Evolutionary conservation across 2,113 vertebrate species (phyloP).

Genomic region (Naja naja): DNA sequence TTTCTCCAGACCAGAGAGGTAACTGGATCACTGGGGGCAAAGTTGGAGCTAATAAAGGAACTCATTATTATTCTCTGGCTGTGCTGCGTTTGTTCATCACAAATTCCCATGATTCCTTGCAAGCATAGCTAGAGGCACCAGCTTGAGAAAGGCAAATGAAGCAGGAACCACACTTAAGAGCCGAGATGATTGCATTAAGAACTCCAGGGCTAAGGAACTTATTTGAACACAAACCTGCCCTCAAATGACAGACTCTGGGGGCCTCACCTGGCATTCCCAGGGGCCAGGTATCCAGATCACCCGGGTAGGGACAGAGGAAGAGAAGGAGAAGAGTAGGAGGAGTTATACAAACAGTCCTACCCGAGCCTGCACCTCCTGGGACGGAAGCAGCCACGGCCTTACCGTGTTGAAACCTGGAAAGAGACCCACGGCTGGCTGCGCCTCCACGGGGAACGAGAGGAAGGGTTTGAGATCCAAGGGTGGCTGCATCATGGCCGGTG

Average conservation of each 20-base stretch:
- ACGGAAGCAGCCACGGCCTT: slow-evolving; percentile 48
- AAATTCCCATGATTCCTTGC: not conserved
- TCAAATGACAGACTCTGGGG: not conserved
- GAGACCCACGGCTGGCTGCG: slow-evolving; percentile 65
- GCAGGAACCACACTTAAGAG: not conserved
- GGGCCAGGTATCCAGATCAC: slow-evolving; percentile 5
- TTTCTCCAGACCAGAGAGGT: too few relatives aligned
- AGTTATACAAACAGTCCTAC: slow-evolving; percentile 37
- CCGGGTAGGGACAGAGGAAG: slow-evolving; percentile 2
- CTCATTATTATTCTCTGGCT: too few relatives aligned
- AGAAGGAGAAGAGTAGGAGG: slow-evolving; percentile 22
- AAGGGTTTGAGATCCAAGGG: slow-evolving; percentile 70
- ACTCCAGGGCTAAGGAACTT: not conserved
- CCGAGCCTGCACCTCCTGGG: slow-evolving; percentile 28
- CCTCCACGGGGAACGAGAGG: slow-evolving; percentile 69
- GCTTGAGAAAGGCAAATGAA: not conserved
- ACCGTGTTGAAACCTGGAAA: slow-evolving; percentile 69
- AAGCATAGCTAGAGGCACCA: not conserved
- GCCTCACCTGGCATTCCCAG: slow-evolving; percentile 14
- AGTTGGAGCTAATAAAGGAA: too few relatives aligned
- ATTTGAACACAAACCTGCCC: not conserved
- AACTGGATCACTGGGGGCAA: too few relatives aligned
- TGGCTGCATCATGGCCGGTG: slow-evolving; percentile 65
- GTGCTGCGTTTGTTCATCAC: too few relatives aligned
- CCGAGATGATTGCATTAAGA: not conserved